Percentiles rank a stretch among this genome's conserved stretches.
Conservation (phyloP, 2,797 vertebrate genomes). For the Crax fasciolata region DNA sequence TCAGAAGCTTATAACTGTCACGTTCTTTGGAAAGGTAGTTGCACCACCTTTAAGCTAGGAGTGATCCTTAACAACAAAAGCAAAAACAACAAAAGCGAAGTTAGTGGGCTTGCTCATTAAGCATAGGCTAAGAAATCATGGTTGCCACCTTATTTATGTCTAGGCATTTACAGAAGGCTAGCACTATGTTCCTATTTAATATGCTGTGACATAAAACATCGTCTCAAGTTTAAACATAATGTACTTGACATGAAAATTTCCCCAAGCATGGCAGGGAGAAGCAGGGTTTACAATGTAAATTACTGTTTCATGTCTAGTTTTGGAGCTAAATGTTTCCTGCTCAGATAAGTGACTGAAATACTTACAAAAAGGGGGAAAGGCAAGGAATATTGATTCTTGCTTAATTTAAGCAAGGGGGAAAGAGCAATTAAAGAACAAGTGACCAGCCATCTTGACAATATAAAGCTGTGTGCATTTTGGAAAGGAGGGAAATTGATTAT, state of each 20-base stretch:
- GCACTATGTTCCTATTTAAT: not conserved
- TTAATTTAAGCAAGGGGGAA: not conserved
- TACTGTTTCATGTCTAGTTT: not conserved
- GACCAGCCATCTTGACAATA: not conserved
- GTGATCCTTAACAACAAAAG: conserved; percentile 57
- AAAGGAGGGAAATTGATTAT: not conserved
- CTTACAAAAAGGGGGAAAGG: not conserved
- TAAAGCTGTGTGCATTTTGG: not conserved
- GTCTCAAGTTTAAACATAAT: rapidly evolving
- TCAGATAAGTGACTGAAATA: not conserved
- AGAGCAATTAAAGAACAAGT: not conserved
- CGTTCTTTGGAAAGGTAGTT: conserved; percentile 55
- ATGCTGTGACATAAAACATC: not conserved
- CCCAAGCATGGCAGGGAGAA: not conserved
- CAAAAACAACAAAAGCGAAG: not conserved
- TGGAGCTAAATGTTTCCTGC: not conserved
- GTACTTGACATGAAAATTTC: not conserved
- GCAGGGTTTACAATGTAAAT: not conserved
- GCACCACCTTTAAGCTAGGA: not conserved
- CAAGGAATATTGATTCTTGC: not conserved
- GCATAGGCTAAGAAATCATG: not conserved
- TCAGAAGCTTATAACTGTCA: conserved; percentile 46
- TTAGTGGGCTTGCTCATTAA: conserved; percentile 37
- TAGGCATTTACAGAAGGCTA: not conserved
- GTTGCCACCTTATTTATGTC: not conserved